These are phyloP conservation scores for Ptychoptera contaminata DNA, from an alignment of 2,888 invertebrate species.

Conservation along the genomic window DNA sequence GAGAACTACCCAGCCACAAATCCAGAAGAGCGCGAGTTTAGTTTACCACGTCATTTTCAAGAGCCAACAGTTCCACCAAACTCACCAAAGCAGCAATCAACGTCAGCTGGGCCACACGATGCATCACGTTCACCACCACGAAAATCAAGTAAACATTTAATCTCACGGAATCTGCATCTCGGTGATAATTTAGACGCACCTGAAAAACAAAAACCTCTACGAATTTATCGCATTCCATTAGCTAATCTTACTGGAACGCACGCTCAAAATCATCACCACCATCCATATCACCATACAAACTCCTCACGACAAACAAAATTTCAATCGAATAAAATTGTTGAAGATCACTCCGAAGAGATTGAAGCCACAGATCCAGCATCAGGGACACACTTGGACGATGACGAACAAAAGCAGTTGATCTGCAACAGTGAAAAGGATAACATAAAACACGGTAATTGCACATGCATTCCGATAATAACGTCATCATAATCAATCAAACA, in stretches of 20 bases:
- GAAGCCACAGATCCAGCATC: slow-evolving; percentile 2
- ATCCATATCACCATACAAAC: neutral
- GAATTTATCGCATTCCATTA: slow-evolving; percentile 22
- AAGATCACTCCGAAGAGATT: slow-evolving; percentile 10
- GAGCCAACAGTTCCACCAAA: slow-evolving; percentile 18
- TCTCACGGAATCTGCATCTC: neutral
- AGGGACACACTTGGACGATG: too few species aligned
- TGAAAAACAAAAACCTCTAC: slow-evolving; percentile 15
- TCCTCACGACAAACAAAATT: slow-evolving; percentile 6
- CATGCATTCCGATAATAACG: too few species aligned
- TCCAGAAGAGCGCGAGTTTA: neutral
- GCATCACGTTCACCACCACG: slow-evolving; percentile 19
- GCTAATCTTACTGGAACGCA: slow-evolving; percentile 21
- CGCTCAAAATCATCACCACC: slow-evolving; percentile 14
- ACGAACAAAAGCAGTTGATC: too few species aligned
- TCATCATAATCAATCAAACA: too few species aligned
- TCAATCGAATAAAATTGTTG: slow-evolving; percentile 11
- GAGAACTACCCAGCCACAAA: slow-evolving; percentile 9
- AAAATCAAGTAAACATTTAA: slow-evolving; percentile 4
- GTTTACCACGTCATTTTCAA: neutral
- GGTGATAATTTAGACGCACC: neutral
- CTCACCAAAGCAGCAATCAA: slow-evolving; percentile 15
- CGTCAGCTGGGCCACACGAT: slow-evolving; percentile 12
- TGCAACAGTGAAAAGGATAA: too few species aligned
- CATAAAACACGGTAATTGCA: too few species aligned